Base-by-base conservation (phyloP, 1,140 invertebrate genomes). In the Dendrolimus kikuchii region DNA sequence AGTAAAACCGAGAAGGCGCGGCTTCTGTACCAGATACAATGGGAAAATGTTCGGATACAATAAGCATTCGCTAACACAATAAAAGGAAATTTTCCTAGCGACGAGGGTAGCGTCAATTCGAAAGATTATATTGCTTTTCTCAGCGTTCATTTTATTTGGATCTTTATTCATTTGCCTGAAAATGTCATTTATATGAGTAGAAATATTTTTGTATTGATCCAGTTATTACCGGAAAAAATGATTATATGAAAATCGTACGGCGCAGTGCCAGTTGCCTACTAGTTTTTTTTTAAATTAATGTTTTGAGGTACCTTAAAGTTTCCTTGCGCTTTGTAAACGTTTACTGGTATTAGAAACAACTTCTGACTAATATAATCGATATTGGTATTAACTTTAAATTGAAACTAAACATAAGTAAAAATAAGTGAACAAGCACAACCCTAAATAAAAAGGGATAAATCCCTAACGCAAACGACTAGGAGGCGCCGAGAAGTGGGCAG, bases 21-120 rank as follows among this genome's bases (percentile, higher is more conserved):
- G 54, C 67, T 60, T 23, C 46, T 55, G 59, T 61, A 62, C 64
- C 62, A 51, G 60, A 64, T 60, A 74, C 72, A 79, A 80, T 74
- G 56, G 75, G 71, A 74, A 79, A 77, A 75, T 64, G 71, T 65
- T 74, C 59, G 57, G 61, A 70, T 74, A 77, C 77, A 78, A 81
- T 81, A 81, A 77, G 73, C 67, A 73, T 74, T 74, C 67, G 57
- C 76, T 76, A 77, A 81, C 66, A 82, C 71, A 74, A 81, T 83
- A 81, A 81, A 77, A 79, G 68, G 70, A 73, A 76, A 76, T 74
- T 80, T 75, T 75, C 68, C 71, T 71, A 56, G 66, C 66, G 62
- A 71, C 69, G 65, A 54, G 61, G 53, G 49, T 60, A 58, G 61
- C 57, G 67, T 55, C 47, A 62, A 63, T 68, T 66, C 61, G 62